Conservation (phyloP, 2,113 vertebrate genomes). For the Gambusia holbrooki region DNA sequence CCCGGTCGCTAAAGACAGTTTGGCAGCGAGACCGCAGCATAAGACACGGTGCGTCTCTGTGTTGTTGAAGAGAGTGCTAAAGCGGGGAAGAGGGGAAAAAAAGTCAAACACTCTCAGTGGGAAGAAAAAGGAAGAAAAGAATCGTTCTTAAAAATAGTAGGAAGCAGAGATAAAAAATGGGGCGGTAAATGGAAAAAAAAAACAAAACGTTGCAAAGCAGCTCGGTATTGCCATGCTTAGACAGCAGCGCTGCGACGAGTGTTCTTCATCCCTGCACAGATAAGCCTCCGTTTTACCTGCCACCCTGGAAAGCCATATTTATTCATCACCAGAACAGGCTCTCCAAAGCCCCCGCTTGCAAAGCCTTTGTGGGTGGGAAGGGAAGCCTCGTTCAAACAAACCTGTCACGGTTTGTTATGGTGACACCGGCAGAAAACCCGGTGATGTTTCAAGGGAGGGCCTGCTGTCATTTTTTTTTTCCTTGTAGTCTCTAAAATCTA, state of each 20-base stretch:
- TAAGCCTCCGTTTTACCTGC: slow-evolving; percentile 30
- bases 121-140: slow-evolving; percentile 39
- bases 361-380: neutral
- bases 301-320: slow-evolving; percentile 44
- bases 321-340: slow-evolving; percentile 36
- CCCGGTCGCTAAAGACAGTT: slow-evolving; percentile 34
- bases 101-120: slow-evolving; percentile 42
- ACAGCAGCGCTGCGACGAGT: slow-evolving; percentile 12
- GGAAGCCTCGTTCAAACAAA: neutral
- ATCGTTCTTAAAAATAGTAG: slow-evolving; percentile 7
- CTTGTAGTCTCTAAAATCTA: too few relatives aligned
- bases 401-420: too few relatives aligned
- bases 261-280: slow-evolving; percentile 33
- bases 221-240: neutral
- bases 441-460: too few relatives aligned
- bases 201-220: too few relatives aligned
- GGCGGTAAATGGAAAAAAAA: neutral
- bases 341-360: slow-evolving; percentile 15
- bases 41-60: slow-evolving; percentile 2
- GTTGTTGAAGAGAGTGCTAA: slow-evolving; percentile 8
- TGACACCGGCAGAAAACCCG: too few relatives aligned
- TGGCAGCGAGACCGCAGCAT: slow-evolving; percentile 49
- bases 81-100: neutral
- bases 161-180: neutral
- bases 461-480: too few relatives aligned